Conservation (phyloP, 2,797 vertebrate genomes). For the Threskiornis aethiopicus region DNA sequence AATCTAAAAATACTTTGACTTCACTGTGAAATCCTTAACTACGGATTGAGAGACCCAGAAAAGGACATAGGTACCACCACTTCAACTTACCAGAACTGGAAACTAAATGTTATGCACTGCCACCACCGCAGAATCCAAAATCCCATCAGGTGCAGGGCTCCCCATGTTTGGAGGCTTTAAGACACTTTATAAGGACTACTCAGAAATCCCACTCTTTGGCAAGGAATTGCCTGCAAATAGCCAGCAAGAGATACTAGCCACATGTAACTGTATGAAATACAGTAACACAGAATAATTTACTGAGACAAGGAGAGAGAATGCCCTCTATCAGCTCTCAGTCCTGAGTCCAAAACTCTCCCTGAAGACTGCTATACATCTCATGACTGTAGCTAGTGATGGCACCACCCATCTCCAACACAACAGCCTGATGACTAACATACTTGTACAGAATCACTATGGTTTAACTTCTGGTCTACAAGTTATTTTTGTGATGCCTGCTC, state of each 20-base stretch:
- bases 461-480: background rate
- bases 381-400: background rate
- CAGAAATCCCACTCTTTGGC: background rate
- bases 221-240: background rate
- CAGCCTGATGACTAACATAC: background rate
- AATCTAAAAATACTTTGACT: background rate
- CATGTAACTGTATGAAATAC: background rate
- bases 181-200: background rate
- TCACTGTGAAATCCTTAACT: background rate
- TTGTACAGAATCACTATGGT: background rate
- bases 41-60: background rate
- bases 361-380: background rate
- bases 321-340: background rate
- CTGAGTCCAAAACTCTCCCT: background rate
- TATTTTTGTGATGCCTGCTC: background rate
- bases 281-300: background rate
- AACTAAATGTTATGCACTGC: background rate
- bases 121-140: background rate
- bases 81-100: background rate
- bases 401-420: background rate
- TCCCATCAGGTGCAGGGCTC: background rate
- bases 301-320: background rate
- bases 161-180: background rate
- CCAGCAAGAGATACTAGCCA: background rate
- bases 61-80: background rate